Percentiles rank a stretch among this genome's conserved stretches.
phyloP scores from a whole-genome alignment of 2,113 vertebrate genomes.

The Limnothrissa miodon region DNA sequence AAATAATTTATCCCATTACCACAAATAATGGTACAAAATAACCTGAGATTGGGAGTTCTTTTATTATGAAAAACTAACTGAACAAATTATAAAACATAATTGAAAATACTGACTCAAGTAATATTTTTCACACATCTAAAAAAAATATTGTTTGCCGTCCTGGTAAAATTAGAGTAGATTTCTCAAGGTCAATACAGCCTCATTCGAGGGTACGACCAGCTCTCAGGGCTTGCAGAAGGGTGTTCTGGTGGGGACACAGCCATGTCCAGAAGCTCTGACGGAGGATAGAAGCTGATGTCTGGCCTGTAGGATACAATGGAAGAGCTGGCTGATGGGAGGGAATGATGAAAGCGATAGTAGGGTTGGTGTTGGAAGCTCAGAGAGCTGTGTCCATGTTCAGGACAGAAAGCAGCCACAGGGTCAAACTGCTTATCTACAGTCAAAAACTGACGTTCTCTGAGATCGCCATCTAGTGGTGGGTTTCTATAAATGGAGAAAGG shows the following conservation, averaged over 20 bases:
- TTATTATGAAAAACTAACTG: not conserved
- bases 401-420: not conserved
- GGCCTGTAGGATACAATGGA: constrained; percentile 35
- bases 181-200: constrained; percentile 66
- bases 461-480: constrained; percentile 18
- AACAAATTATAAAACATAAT: not conserved
- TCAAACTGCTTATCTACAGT: constrained; percentile 37
- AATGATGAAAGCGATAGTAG: constrained; percentile 47
- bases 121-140: not conserved
- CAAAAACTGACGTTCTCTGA: constrained; percentile 27
- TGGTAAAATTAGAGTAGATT: constrained; percentile 19
- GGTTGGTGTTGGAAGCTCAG: constrained; percentile 35
- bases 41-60: not conserved
- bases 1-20: too few species aligned
- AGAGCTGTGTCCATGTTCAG: not conserved
- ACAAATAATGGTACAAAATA: not conserved
- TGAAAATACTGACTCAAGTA: not conserved
- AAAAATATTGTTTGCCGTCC: not conserved
- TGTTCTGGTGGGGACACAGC: constrained; percentile 33
- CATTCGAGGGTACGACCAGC: constrained; percentile 80
- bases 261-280: constrained; percentile 62
- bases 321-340: constrained; percentile 14
- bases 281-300: constrained; percentile 59
- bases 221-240: constrained; percentile 60
- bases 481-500: constrained; percentile 29